Conservation (phyloP, 2,888 invertebrate species). For the Congeria kusceri region DNA sequence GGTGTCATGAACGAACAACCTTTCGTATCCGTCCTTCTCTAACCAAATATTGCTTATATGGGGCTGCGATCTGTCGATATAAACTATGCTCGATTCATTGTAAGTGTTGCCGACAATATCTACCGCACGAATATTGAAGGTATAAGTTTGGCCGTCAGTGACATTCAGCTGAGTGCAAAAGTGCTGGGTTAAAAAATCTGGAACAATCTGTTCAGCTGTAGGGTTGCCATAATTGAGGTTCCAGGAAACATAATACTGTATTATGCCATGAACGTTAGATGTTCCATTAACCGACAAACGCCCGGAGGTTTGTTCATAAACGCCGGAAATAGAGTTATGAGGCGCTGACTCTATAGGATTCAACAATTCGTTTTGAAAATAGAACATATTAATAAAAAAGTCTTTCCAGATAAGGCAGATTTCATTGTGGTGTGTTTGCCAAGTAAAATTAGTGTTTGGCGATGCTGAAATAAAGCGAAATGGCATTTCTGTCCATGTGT, state of each 20-base stretch:
- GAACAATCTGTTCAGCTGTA: background rate
- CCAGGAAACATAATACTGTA: slow-evolving; percentile 36
- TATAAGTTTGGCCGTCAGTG: slow-evolving; percentile 60
- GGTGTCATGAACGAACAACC: slow-evolving; percentile 61
- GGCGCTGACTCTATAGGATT: slow-evolving; percentile 40
- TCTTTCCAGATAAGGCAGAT: slow-evolving; percentile 62
- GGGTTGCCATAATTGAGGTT: background rate
- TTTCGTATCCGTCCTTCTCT: slow-evolving; percentile 44
- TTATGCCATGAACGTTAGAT: slow-evolving; percentile 58
- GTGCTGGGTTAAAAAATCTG: slow-evolving; percentile 28
- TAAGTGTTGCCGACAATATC: slow-evolving; percentile 59
- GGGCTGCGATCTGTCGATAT: slow-evolving; percentile 62
- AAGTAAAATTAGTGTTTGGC: slow-evolving; percentile 34
- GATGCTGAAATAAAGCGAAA: slow-evolving; percentile 49
- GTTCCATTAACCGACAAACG: slow-evolving; percentile 58
- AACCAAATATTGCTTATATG: slow-evolving; percentile 63
- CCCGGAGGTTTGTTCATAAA: slow-evolving; percentile 62
- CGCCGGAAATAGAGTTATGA: slow-evolving; percentile 23
- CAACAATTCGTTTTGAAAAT: slow-evolving; percentile 45
- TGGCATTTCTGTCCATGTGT: background rate
- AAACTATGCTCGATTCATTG: slow-evolving; percentile 50
- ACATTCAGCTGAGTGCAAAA: slow-evolving; percentile 35
- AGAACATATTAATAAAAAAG: slow-evolving; percentile 54
- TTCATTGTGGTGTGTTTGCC: slow-evolving; percentile 61
- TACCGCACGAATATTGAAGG: slow-evolving; percentile 48